These are phyloP conservation scores for human (Homo sapiens) DNA, from an alignment of 2,113 vertebrate species.

Conservation along the genomic window GRCh38 chr20:54483501-54484000, in stretches of 20 bases:
- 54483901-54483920: background rate
- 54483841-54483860: background rate
- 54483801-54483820: background rate
- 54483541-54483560: background rate
- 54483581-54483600: background rate
- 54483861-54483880: background rate
- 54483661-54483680: background rate
- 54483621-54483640: background rate
- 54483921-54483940: background rate
- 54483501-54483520: background rate
- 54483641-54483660: background rate
- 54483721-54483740: conserved; percentile 34
- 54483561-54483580: background rate
- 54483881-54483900: background rate
- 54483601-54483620: background rate
- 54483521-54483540: background rate
- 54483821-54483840: background rate
- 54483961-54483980: background rate
- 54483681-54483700: background rate
- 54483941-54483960: background rate
- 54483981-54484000: background rate
- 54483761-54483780: conserved; percentile 3
- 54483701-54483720: background rate
- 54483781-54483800: conserved; percentile 6
- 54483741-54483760: conserved; percentile 1